Evolutionary conservation across 2,888 invertebrate genomes (phyloP).

Genomic region (Glaucopsyche alexis): DNA sequence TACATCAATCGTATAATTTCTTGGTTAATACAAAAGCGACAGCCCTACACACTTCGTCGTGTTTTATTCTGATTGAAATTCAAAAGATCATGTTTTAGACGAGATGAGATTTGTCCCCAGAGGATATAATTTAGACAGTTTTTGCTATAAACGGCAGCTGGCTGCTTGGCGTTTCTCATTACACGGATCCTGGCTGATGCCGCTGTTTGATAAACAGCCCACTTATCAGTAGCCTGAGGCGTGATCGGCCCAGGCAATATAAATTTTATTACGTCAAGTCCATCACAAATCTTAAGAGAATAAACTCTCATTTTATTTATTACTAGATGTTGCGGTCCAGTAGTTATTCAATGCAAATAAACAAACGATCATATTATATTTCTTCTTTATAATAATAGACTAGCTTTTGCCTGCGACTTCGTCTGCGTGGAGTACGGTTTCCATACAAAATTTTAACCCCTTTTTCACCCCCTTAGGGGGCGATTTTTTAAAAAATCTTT

Average conservation of each 20-base stretch:
- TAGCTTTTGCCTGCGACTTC: too few relatives aligned
- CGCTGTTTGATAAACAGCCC: slow-evolving; percentile 69
- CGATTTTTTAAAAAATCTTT: too few relatives aligned
- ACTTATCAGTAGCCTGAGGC: slow-evolving; percentile 69
- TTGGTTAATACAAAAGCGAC: slow-evolving; percentile 38
- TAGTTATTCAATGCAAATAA: background rate
- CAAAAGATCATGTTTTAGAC: slow-evolving; percentile 56
- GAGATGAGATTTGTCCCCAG: slow-evolving; percentile 64
- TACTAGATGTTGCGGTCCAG: background rate
- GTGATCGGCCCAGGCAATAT: slow-evolving; percentile 44
- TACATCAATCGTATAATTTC: background rate
- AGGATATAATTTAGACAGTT: slow-evolving; percentile 66
- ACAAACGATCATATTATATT: too few relatives aligned
- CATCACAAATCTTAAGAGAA: slow-evolving; percentile 36
- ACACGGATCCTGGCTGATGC: slow-evolving; percentile 61
- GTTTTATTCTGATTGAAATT: slow-evolving; percentile 61
- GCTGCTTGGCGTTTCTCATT: slow-evolving; percentile 52
- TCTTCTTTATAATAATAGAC: too few relatives aligned
- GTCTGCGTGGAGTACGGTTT: too few relatives aligned
- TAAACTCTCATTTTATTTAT: slow-evolving; percentile 1
- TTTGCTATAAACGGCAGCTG: slow-evolving; percentile 69
- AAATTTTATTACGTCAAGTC: slow-evolving; percentile 48
- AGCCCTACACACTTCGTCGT: slow-evolving; percentile 34
- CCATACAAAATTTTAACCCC: too few relatives aligned
- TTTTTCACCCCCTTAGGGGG: too few relatives aligned